Percentiles rank a stretch among this genome's conserved stretches.
These are phyloP conservation scores for Sturnira hondurensis DNA, from an alignment of 2,113 vertebrate species.

Conservation along the genomic window DNA sequence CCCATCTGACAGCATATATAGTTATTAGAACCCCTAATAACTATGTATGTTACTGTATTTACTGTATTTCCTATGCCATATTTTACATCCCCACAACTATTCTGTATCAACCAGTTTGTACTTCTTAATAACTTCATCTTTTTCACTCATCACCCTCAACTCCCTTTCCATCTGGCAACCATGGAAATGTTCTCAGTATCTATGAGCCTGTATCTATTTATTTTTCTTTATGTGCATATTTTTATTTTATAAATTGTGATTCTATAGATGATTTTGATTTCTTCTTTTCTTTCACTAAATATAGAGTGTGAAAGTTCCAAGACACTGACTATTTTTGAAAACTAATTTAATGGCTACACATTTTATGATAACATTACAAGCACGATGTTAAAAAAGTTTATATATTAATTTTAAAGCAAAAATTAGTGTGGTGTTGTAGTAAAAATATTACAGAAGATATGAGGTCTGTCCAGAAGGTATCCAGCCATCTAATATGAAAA, in stretches of 20 bases:
- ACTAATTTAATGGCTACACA: not conserved
- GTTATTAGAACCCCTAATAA: too few relatives aligned
- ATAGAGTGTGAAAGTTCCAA: not conserved
- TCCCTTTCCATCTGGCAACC: too few relatives aligned
- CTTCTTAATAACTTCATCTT: too few relatives aligned
- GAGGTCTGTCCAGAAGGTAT: too few relatives aligned
- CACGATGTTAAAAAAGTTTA: not conserved
- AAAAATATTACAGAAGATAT: not conserved
- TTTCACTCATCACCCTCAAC: too few relatives aligned
- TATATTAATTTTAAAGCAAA: not conserved
- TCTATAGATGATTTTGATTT: not conserved
- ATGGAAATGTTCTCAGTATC: too few relatives aligned
- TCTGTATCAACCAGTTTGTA: too few relatives aligned
- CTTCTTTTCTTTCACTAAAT: not conserved
- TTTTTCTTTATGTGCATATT: not conserved
- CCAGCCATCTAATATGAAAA: too few relatives aligned
- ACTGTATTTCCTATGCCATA: too few relatives aligned
- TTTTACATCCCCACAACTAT: too few relatives aligned
- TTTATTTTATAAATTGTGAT: not conserved
- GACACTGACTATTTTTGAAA: not conserved
- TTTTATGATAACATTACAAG: not conserved
- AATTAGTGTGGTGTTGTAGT: not conserved
- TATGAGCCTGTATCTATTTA: not conserved
- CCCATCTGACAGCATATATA: too few relatives aligned
- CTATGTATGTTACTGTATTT: too few relatives aligned